Base-by-base conservation (phyloP, 2,888 invertebrate species). In the Ectemnius lituratus region DNA sequence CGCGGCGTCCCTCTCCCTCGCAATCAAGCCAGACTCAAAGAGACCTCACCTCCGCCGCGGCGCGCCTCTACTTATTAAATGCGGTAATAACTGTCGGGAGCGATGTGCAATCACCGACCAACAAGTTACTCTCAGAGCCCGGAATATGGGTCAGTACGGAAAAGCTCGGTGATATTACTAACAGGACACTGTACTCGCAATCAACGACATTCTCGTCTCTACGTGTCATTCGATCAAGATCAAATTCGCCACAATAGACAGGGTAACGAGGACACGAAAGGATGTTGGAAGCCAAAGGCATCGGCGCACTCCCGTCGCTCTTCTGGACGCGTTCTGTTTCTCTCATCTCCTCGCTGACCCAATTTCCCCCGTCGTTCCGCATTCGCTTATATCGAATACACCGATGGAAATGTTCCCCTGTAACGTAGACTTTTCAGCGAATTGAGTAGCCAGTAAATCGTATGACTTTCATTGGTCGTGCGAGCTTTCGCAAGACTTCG, bases 21-120 rank as follows among this genome's bases (percentile, higher is more conserved):
- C 70, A 52, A 20, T 52, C 74, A 16, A 13, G 58, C 14, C 28
- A 11, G 61, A n/a, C 62, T 70, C 37, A 67, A 68, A 67, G 64
- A 68, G 75, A 67, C 76, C 68, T 77, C 71, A 71, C 71, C 70
- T 71, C 69, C 71, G 68, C 66, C 68, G 57, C 56, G 71, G 58
- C 67, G 62, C 65, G 73, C 68, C 69, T 62, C 58, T 75, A 65
- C 70, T 81, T 79, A 82, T 84, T 81, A 76, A 82, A 83, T 74
- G 64, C 62, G 59, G 75, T 83, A 81, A 79, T 83, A 81, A 83
- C 79, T 52, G 69, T 69, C 73, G 70, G 60, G 59, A 62, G 14
- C 59, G 71, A 77, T 75, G 62, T 62, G 71, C 72, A 70, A 72
- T 72, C 77, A 78, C 46, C 56, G 68, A 64, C 67, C 79, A 81